Conservation (phyloP, 2,797 vertebrate genomes). For the Gambusia yucatana region DNA sequence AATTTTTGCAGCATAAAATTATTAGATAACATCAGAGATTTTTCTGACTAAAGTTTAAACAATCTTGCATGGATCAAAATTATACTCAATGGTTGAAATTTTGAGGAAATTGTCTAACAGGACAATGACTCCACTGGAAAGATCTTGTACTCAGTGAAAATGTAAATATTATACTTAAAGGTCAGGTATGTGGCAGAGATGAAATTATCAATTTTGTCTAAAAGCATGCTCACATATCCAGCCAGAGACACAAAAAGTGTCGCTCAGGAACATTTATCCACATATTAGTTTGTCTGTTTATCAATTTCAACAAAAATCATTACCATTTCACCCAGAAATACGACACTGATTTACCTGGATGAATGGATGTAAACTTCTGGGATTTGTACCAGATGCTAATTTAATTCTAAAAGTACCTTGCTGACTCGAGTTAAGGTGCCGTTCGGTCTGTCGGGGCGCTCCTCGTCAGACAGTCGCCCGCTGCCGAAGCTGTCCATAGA, state of each 20-base stretch:
- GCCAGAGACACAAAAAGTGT: neutral
- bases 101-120: neutral
- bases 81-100: neutral
- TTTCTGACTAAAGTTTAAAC: neutral
- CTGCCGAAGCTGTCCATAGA: slow-evolving; percentile 93
- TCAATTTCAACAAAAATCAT: neutral
- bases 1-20: neutral
- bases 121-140: neutral
- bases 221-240: neutral
- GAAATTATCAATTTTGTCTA: neutral
- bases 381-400: neutral
- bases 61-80: neutral
- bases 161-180: neutral
- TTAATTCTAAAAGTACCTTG: slow-evolving; percentile 70
- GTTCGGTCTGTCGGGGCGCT: slow-evolving; percentile 79
- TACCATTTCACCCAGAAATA: neutral
- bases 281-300: neutral
- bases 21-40: neutral
- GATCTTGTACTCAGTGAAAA: neutral
- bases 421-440: slow-evolving; percentile 84
- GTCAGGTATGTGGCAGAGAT: neutral
- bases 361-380: neutral
- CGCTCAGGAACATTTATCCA: neutral
- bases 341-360: neutral
- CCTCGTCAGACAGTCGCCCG: slow-evolving; percentile 89